phyloP scores from a whole-genome alignment of 1,140 invertebrate species.

The Bombus picipes region DNA sequence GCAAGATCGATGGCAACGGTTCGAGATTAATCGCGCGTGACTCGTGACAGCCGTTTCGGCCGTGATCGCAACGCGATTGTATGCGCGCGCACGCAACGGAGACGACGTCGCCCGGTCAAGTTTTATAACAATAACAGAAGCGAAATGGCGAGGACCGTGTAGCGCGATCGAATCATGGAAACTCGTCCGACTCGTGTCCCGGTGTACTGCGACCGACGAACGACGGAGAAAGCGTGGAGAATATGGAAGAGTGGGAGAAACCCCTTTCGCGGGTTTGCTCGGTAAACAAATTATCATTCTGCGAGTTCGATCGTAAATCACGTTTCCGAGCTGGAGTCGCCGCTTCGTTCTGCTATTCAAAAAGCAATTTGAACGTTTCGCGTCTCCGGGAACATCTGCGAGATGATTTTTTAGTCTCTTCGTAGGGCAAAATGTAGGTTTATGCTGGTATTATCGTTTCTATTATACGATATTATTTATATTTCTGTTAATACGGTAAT shows the following conservation, averaged over 20 bases:
- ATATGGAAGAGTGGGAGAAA: slow-evolving; percentile 29
- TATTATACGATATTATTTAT: not conserved
- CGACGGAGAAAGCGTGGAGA: not conserved
- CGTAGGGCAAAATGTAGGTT: not conserved
- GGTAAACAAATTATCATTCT: slow-evolving; percentile 47
- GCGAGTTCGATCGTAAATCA: slow-evolving; percentile 41
- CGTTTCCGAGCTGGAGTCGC: slow-evolving; percentile 13
- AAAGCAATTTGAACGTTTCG: slow-evolving; percentile 23
- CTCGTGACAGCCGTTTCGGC: slow-evolving; percentile 10
- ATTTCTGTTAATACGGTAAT: not conserved
- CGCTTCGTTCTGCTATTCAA: slow-evolving; percentile 2
- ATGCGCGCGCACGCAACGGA: slow-evolving; percentile 2
- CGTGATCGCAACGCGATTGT: not conserved
- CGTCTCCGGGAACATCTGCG: not conserved
- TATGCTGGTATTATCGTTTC: not conserved
- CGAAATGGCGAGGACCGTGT: not conserved
- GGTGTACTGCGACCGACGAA: not conserved
- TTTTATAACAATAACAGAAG: slow-evolving; percentile 47
- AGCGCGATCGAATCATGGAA: not conserved
- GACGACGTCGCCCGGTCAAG: not conserved
- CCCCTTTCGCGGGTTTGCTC: slow-evolving; percentile 40
- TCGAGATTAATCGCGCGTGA: slow-evolving; percentile 35
- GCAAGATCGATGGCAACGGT: slow-evolving; percentile 10
- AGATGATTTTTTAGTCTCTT: not conserved
- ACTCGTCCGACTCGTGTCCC: not conserved